Evolutionary conservation across 2,113 vertebrate genomes (phyloP), one percentile per base, ranked within the genome.

Genomic region (Panthera tigris): DNA sequence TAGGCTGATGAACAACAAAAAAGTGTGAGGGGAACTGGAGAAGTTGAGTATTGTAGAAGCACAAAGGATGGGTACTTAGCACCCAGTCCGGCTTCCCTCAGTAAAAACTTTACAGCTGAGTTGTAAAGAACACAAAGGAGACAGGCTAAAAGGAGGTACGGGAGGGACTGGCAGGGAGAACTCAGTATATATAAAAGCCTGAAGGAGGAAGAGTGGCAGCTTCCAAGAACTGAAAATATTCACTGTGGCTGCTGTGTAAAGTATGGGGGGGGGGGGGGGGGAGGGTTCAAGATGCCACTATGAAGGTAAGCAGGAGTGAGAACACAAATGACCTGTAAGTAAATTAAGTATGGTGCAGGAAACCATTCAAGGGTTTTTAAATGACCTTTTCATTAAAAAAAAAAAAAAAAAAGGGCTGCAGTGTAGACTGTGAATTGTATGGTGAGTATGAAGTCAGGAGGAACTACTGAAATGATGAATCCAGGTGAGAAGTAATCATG

Each of bases 61-160:
- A 89, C 25, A 85, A 85, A 91, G 48, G 23, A 74, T 89, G 14
- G 16, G 39, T 79, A 55, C 61, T 29, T 92, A 76, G 80, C 39
- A 91, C 57, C 61, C 39, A 80, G 27, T 73, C 15, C 45, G 63
- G 55, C 9, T 68, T 94, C 14, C 11, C n/a, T 86, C 50, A 92
- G 16, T 92, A 78, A 90, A 73, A 27, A 8, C 27, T 66, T 93
- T 48, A 27, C n/a, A 93, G 55, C 13, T 79, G 73, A 80, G 41
- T 73, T 25, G 79, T 94, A 73, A 95, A 91, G 21, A 89, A 80
- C 36, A 55, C 39, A 71, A 95, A 93, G 82, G 85, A 95, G 57
- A 76, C 5, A 76, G 18, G n/a, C 76, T 93, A 61, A 65, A 76
- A 50, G 15, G 15, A 82, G 48, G 36, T 57, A 41, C 33, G 80